Percentiles rank a stretch among this genome's conserved stretches.
phyloP scores from a whole-genome alignment of 2,888 invertebrate species.

The Ecdyonurus torrentis region DNA sequence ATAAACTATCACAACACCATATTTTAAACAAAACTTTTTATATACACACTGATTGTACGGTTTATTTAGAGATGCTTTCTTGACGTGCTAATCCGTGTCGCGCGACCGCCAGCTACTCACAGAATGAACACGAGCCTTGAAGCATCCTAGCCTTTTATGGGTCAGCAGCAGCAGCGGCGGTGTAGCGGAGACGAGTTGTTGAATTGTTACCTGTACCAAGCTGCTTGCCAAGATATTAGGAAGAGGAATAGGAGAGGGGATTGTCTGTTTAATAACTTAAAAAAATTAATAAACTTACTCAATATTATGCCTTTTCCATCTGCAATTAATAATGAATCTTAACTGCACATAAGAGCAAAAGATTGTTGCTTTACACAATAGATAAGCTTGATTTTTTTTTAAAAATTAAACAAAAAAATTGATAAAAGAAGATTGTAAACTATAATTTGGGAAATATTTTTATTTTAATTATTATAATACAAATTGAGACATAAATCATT shows the following conservation, averaged over 20 bases:
- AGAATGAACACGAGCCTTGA: neutral
- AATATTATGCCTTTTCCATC: no score
- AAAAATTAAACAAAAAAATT: no score
- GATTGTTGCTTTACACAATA: no score
- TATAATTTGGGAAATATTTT: no score
- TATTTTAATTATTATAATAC: no score
- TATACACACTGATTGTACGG: neutral
- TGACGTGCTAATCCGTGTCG: neutral
- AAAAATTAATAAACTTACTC: no score
- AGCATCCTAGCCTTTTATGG: slow-evolving; percentile 3
- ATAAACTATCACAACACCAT: neutral
- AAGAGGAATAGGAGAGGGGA: neutral
- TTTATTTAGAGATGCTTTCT: neutral
- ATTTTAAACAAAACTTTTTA: neutral
- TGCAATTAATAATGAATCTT: no score
- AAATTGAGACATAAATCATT: no score
- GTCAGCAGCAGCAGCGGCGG: neutral
- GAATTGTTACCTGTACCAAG: neutral
- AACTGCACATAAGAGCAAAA: no score
- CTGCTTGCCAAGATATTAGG: neutral
- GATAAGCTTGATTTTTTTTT: no score
- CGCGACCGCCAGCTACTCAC: neutral
- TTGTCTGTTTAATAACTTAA: no score
- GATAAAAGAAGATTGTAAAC: no score
- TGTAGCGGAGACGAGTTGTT: neutral